Percentiles rank a stretch among this genome's conserved stretches.
Conservation (phyloP, 64 coral and sea anemone genomes). For the Stichodactyla helianthus region DNA sequence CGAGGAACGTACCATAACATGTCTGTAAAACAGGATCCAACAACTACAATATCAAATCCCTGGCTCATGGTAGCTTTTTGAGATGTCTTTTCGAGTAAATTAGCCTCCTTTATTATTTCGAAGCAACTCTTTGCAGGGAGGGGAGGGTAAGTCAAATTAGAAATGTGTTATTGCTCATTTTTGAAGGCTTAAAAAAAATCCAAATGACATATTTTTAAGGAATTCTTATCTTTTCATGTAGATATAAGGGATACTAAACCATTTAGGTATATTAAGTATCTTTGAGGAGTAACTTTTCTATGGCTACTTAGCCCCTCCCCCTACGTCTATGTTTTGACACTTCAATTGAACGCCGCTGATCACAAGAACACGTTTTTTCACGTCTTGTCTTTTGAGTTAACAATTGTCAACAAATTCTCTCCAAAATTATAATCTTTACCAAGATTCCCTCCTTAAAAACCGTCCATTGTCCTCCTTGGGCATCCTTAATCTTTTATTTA, state of each 20-base stretch:
- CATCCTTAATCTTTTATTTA: background rate
- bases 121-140: background rate
- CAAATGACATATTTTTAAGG: too few species aligned
- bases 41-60: constrained; percentile 60
- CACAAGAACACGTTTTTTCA: background rate
- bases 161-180: background rate
- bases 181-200: background rate
- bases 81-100: background rate
- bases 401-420: background rate
- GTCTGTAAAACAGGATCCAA: constrained; percentile 85
- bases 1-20: constrained; percentile 69
- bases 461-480: background rate
- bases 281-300: background rate
- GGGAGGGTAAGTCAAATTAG: background rate
- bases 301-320: background rate
- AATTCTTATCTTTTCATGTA: too few species aligned
- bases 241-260: too few species aligned
- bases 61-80: background rate
- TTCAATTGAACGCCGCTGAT: background rate
- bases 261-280: background rate
- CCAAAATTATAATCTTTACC: background rate
- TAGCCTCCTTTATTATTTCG: background rate
- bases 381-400: background rate
- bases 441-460: background rate
- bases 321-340: background rate